phyloP scores from a whole-genome alignment of 2,888 invertebrate genomes.

The Pelosia muscerda region DNA sequence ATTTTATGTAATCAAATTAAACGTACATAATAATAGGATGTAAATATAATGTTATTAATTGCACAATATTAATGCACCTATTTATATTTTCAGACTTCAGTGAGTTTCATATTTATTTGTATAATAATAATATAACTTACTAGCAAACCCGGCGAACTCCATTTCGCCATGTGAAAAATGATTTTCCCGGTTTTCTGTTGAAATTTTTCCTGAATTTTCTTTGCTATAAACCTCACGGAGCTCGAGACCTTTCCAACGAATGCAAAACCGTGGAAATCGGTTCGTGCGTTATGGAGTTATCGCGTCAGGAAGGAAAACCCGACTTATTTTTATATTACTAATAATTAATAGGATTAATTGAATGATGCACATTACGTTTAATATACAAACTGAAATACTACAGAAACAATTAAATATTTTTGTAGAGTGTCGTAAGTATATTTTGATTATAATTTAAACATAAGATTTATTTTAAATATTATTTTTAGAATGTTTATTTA shows the following conservation, averaged over 20 bases:
- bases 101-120: not conserved
- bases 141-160: too few relatives aligned
- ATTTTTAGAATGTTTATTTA: not conserved
- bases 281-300: too few relatives aligned
- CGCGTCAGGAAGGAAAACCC: too few relatives aligned
- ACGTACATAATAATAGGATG: not conserved
- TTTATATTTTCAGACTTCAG: constrained; percentile 7
- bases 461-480: not conserved
- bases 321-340: too few relatives aligned
- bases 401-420: not conserved
- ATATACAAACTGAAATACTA: not conserved
- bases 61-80: not conserved
- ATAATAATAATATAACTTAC: not conserved
- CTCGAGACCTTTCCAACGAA: too few relatives aligned
- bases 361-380: not conserved
- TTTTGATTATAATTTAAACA: not conserved
- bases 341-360: not conserved
- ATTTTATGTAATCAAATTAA: not conserved
- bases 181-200: too few relatives aligned
- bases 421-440: constrained; percentile 9
- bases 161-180: too few relatives aligned
- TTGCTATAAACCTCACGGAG: too few relatives aligned
- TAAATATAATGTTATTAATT: not conserved
- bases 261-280: too few relatives aligned
- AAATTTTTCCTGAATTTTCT: too few relatives aligned